Base-by-base conservation (phyloP, 1,140 invertebrate species). In the Aphelinus certus region DNA sequence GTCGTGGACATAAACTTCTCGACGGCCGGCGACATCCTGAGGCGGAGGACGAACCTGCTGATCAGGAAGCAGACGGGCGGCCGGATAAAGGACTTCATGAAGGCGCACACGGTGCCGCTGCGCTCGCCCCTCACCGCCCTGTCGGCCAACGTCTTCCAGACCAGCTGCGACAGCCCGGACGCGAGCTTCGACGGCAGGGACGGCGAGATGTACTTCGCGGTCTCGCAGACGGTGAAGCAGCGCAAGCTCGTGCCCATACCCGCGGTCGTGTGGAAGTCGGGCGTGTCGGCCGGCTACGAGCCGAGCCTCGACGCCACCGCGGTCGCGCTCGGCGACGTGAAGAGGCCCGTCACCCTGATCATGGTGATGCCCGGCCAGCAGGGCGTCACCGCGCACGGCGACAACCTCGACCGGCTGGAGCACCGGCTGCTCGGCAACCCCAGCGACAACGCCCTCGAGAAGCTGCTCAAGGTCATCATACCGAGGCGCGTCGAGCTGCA, bases 1-100 rank as follows among this genome's bases (percentile, higher is more conserved):
- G 94, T 95, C 0, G 93, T 95, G 80, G 94, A 96, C 84, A 91
- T 94, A 0, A 93, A 93, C 73, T 96, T 95, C 81, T 93, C 93
- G 75, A 90, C 92, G 2, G 93, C 95, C 48, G 92, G 92, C 51
- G 94, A 95, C 78, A 90, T 94, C 3, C 91, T 95, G 1, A 87
- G 94, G 45, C 88, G 94, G 71, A 88, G 93, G 78, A 95, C 94
- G 1, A 95, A 95, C 86, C 85, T 95, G 1, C 81, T 95, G 42
- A 91, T 95, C 0, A 93, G 94, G 79, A 92, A 93, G 77, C 92
- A 94, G 77, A 94, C 94, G 0, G 91, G 91, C 79, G 93, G 93
- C 1, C 93, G 92, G 81, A 93, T 95, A 4, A 84, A 90, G 3
- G 94, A 95, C 78, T 95, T 93, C 80, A 88, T 95, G 6, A 92